Conservation (phyloP, 2,797 vertebrate genomes). For the Scarus forsteni region DNA sequence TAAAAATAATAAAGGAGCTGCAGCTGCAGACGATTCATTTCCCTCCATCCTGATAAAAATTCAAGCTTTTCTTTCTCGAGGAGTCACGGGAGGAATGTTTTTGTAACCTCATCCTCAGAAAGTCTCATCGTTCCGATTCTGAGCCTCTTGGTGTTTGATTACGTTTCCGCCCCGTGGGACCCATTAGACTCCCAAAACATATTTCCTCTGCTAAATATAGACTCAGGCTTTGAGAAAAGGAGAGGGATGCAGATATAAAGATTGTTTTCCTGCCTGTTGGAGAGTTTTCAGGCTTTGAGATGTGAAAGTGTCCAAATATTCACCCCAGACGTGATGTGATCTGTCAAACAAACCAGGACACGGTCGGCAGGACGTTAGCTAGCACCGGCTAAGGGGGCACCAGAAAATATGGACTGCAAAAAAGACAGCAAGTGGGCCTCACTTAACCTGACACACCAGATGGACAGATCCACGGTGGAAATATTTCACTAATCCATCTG, state of each 20-base stretch:
- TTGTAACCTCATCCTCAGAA: conserved; percentile 15
- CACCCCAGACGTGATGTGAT: no score
- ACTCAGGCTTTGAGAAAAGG: conserved; percentile 4
- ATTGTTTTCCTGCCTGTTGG: neutral
- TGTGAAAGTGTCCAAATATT: no score
- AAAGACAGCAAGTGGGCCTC: no score
- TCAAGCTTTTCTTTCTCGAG: conserved; percentile 27
- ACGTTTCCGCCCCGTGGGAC: conserved; percentile 39
- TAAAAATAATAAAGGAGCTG: neutral
- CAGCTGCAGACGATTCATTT: conserved; percentile 35
- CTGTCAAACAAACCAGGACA: no score
- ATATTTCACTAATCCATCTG: no score
- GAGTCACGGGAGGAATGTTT: conserved; percentile 56
- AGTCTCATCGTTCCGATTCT: conserved; percentile 25
- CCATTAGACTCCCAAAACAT: conserved; percentile 30
- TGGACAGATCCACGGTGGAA: no score
- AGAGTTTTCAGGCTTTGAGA: no score
- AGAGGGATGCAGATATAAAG: neutral
- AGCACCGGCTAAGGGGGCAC: no score
- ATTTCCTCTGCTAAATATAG: conserved; percentile 48
- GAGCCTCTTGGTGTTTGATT: conserved; percentile 45
- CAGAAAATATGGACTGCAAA: no score
- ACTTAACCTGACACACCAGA: no score
- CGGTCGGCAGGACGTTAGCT: no score
- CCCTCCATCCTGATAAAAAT: conserved; percentile 5